phyloP scores from a whole-genome alignment of 2,797 vertebrate species.

The Notoglanidium macrostoma region DNA sequence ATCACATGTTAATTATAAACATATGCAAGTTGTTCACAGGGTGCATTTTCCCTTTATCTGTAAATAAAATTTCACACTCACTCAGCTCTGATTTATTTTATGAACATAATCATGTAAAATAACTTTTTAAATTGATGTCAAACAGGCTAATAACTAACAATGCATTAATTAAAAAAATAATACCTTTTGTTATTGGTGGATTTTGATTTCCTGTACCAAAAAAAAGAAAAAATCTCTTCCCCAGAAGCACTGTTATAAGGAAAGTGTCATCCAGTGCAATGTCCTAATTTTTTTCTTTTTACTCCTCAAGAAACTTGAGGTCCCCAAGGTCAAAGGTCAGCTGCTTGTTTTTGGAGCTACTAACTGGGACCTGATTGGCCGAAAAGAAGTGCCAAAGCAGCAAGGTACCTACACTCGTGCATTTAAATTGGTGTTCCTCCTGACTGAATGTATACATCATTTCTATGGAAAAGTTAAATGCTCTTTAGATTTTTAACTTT shows the following conservation, averaged over 20 bases:
- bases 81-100: neutral
- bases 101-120: neutral
- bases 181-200: neutral
- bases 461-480: neutral
- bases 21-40: neutral
- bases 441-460: neutral
- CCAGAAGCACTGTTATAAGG: neutral
- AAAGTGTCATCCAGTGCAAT: neutral
- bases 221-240: no score
- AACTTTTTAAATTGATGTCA: neutral
- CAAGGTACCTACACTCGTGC: conserved; percentile 78
- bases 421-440: neutral
- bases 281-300: neutral
- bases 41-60: neutral
- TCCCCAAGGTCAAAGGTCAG: conserved; percentile 88
- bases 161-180: no score
- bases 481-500: neutral
- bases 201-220: neutral
- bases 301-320: conserved; percentile 86
- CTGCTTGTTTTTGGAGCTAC: conserved; percentile 94
- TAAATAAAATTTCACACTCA: neutral
- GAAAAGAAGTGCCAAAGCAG: conserved; percentile 95
- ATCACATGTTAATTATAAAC: no score
- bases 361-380: conserved; percentile 97
- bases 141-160: neutral